Percentiles rank a stretch among this genome's conserved stretches.
Conservation (phyloP, 2,797 vertebrate genomes). For the Gorsachius magnificus region DNA sequence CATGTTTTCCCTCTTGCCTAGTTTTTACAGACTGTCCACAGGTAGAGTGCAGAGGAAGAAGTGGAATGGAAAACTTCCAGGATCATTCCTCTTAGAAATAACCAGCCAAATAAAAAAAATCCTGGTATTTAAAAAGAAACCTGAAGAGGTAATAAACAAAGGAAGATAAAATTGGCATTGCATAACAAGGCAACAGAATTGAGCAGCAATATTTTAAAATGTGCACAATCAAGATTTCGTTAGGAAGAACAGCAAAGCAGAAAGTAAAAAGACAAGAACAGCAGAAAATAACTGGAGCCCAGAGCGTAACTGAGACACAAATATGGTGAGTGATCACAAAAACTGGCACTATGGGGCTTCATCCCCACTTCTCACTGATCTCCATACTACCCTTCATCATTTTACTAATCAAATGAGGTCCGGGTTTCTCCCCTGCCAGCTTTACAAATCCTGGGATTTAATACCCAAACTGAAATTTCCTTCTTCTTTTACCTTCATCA, state of each 20-base stretch:
- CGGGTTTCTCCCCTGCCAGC: background rate
- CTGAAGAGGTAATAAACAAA: background rate
- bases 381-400: accelerated
- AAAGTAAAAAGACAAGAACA: background rate
- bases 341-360: background rate
- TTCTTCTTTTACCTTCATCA: background rate
- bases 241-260: background rate
- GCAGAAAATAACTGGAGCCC: background rate
- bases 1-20: background rate
- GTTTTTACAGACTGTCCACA: background rate
- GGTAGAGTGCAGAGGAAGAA: background rate
- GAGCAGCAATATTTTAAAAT: background rate
- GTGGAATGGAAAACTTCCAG: background rate
- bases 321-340: background rate
- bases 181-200: background rate
- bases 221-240: background rate
- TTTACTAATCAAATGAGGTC: background rate
- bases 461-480: background rate
- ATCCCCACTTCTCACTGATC: background rate
- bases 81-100: background rate
- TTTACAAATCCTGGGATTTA: background rate
- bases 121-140: background rate
- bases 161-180: background rate
- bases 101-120: background rate
- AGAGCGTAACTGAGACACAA: background rate